Percentiles rank a stretch among this genome's conserved stretches.
Conservation (phyloP, 92 coral and sea anemone genomes). For the Pocillopora meandrina region DNA sequence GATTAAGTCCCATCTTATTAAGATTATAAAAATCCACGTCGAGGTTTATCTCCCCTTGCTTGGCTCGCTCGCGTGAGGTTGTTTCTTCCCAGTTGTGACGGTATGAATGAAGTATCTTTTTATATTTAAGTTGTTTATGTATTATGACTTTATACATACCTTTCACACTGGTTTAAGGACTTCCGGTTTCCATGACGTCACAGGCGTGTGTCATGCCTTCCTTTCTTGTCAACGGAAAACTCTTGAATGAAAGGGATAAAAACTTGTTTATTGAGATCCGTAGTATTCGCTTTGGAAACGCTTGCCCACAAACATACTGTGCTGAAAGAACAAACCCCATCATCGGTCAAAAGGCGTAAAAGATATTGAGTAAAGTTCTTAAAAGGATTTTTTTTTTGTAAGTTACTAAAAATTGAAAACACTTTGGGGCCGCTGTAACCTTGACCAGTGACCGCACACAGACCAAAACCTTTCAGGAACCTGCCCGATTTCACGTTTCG, state of each 20-base stretch:
- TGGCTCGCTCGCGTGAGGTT: neutral
- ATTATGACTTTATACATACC: neutral
- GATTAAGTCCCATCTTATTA: conserved; percentile 3
- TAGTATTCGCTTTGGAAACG: neutral
- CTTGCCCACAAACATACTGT: neutral
- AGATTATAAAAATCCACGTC: neutral
- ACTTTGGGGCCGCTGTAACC: neutral
- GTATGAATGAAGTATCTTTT: conserved; percentile 1
- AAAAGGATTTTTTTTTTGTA: neutral
- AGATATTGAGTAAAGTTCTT: neutral
- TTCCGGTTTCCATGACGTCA: conserved; percentile 43
- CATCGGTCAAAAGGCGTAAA: too few relatives aligned
- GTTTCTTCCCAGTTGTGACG: neutral
- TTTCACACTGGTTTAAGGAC: conserved; percentile 3
- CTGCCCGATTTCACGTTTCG: conserved; percentile 20
- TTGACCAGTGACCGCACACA: conserved; percentile 15
- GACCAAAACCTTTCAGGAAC: neutral
- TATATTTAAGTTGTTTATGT: neutral
- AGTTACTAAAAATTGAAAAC: neutral
- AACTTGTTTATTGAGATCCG: neutral
- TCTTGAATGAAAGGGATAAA: conserved; percentile 2
- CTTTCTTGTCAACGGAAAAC: neutral
- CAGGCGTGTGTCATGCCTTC: conserved; percentile 1
- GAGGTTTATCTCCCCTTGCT: neutral
- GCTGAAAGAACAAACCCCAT: neutral